Evolutionary conservation across 2,797 vertebrate genomes (phyloP).

Genomic region (Apodemus agrarius): DNA sequence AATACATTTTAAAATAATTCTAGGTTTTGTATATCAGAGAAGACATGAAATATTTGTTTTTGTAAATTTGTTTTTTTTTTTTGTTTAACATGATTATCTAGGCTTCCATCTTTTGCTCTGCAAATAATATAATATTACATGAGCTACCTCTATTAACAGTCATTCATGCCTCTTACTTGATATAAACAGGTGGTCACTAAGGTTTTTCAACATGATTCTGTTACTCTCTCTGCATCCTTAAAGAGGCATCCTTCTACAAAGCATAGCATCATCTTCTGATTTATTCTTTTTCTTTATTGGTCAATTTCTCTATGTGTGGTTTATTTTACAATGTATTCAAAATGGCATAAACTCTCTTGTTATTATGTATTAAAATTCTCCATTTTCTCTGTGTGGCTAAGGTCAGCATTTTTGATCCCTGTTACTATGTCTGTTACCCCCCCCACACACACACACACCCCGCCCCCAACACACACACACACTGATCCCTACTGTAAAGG

Average conservation of each 20-base stretch:
- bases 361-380: neutral
- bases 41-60: neutral
- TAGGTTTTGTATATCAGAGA: neutral
- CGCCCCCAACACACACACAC: too few relatives aligned
- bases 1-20: neutral
- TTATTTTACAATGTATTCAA: neutral
- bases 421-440: neutral
- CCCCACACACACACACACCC: too few relatives aligned
- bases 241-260: neutral
- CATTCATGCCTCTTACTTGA: neutral
- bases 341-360: neutral
- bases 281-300: neutral
- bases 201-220: neutral
- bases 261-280: neutral
- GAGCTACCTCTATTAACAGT: neutral
- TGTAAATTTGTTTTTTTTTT: neutral
- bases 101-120: neutral
- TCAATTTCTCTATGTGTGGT: too few relatives aligned
- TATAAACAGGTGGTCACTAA: neutral
- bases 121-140: neutral
- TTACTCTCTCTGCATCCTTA: neutral
- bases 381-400: neutral
- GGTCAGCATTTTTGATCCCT: too few relatives aligned
- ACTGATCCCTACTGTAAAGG: too few relatives aligned
- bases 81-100: neutral